phyloP scores from a whole-genome alignment of 2,797 vertebrate genomes.

The Labroides dimidiatus region DNA sequence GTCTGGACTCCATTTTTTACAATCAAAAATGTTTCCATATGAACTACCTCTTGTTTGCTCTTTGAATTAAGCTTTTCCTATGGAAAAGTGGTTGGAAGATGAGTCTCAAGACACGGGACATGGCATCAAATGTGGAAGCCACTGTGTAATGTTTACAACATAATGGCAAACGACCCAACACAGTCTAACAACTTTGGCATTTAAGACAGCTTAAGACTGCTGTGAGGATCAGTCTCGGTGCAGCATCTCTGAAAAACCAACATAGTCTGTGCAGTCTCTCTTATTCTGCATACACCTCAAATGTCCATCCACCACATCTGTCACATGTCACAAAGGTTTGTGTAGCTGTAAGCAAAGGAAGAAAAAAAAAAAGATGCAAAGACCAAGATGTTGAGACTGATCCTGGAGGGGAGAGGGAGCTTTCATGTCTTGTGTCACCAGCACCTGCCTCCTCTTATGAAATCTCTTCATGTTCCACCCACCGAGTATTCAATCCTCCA shows the following conservation, averaged over 20 bases:
- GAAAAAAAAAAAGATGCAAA: constrained; percentile 45
- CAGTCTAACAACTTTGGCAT: too few relatives aligned
- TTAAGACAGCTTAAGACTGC: too few relatives aligned
- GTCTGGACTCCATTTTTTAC: too few relatives aligned
- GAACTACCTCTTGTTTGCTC: too few relatives aligned
- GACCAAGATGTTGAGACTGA: constrained; percentile 50
- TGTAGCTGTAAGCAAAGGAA: constrained; percentile 35
- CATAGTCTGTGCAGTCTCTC: constrained; percentile 1
- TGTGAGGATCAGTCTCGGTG: neutral
- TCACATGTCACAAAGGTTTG: constrained; percentile 47
- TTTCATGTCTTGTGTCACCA: constrained; percentile 80
- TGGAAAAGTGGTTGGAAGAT: too few relatives aligned
- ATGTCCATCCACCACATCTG: constrained; percentile 43
- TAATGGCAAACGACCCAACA: too few relatives aligned
- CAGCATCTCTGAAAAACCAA: constrained; percentile 40
- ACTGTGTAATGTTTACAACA: too few relatives aligned
- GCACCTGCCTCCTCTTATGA: constrained; percentile 81
- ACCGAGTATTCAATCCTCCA: constrained; percentile 71
- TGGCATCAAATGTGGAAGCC: too few relatives aligned
- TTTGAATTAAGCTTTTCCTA: too few relatives aligned
- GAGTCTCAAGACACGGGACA: too few relatives aligned
- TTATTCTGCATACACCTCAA: constrained; percentile 31
- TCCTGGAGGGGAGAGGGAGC: constrained; percentile 44
- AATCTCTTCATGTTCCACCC: constrained; percentile 78
- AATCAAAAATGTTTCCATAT: too few relatives aligned